phyloP scores from a whole-genome alignment of 2,797 vertebrate species.

The Falco berigora region DNA sequence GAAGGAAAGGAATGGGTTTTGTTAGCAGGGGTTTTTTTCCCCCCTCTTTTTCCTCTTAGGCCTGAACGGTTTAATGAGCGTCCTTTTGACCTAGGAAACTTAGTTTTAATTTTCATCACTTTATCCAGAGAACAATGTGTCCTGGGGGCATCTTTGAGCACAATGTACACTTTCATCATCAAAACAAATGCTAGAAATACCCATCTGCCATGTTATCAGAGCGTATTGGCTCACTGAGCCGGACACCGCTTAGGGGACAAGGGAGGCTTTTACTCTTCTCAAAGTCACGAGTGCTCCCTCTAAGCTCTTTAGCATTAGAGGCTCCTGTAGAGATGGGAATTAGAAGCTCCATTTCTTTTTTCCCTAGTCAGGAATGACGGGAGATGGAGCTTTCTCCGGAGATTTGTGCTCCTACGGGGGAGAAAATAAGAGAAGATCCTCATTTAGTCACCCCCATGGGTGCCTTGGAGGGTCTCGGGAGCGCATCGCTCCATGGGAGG shows the following conservation, averaged over 20 bases:
- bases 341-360: slow-evolving; percentile 1
- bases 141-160: slow-evolving; percentile 63
- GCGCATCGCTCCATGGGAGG: rapidly evolving
- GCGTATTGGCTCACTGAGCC: slow-evolving; percentile 55
- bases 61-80: slow-evolving; percentile 4
- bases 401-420: neutral
- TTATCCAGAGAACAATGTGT: slow-evolving; percentile 56
- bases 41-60: neutral
- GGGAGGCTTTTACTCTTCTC: slow-evolving; percentile 54
- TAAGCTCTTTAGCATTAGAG: slow-evolving; percentile 47
- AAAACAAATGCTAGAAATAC: slow-evolving; percentile 61
- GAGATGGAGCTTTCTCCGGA: neutral
- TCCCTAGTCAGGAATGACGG: neutral
- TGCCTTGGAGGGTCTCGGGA: neutral
- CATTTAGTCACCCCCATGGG: neutral
- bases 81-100: slow-evolving; percentile 59
- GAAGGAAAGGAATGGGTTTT: neutral
- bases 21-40: neutral
- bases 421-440: neutral
- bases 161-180: slow-evolving; percentile 62
- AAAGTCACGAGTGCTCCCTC: slow-evolving; percentile 45
- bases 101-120: slow-evolving; percentile 53
- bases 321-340: neutral
- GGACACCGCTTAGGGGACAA: slow-evolving; percentile 44
- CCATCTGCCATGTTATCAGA: slow-evolving; percentile 51